Conservation (phyloP, 2,888 invertebrate species). For the Erebia epiphron region DNA sequence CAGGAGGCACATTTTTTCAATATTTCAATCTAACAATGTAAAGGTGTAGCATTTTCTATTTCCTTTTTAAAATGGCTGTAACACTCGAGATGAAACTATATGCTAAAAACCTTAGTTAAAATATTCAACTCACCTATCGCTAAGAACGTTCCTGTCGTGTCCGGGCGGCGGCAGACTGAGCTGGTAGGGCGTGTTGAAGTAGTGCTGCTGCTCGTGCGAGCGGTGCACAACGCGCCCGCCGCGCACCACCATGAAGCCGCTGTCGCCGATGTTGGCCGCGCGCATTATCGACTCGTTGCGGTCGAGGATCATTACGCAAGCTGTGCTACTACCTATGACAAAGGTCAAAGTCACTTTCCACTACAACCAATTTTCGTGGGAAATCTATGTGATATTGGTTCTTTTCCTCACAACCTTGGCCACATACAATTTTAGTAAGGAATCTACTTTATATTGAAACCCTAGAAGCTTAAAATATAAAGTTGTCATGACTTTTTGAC, state of each 20-base stretch:
- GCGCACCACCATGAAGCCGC: slow-evolving; percentile 97
- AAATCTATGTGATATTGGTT: too few relatives aligned
- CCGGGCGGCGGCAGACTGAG: slow-evolving; percentile 96
- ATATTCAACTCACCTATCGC: slow-evolving; percentile 86
- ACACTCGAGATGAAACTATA: too few relatives aligned
- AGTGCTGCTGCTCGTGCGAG: slow-evolving; percentile 98
- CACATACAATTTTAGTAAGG: too few relatives aligned
- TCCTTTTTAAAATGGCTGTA: too few relatives aligned
- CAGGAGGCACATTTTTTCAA: too few relatives aligned
- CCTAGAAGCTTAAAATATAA: too few relatives aligned
- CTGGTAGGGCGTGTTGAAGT: slow-evolving; percentile 99
- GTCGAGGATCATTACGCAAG: slow-evolving; percentile 97
- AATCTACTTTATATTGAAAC: too few relatives aligned
- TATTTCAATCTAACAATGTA: too few relatives aligned
- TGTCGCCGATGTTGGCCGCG: slow-evolving; percentile 99
- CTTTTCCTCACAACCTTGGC: too few relatives aligned
- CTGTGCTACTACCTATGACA: slow-evolving; percentile 95
- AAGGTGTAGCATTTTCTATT: too few relatives aligned
- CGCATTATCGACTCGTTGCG: slow-evolving; percentile 94
- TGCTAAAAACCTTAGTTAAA: too few relatives aligned
- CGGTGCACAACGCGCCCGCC: slow-evolving; percentile 94
- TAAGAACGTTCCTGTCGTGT: slow-evolving; percentile 92
- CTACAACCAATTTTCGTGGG: background rate
- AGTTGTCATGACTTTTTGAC: too few relatives aligned
- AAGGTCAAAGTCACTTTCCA: slow-evolving; percentile 30